Percentiles rank a stretch among this genome's conserved stretches.
Evolutionary conservation across 2,888 invertebrate genomes (phyloP).

Genomic region (Zygaena filipendulae): DNA sequence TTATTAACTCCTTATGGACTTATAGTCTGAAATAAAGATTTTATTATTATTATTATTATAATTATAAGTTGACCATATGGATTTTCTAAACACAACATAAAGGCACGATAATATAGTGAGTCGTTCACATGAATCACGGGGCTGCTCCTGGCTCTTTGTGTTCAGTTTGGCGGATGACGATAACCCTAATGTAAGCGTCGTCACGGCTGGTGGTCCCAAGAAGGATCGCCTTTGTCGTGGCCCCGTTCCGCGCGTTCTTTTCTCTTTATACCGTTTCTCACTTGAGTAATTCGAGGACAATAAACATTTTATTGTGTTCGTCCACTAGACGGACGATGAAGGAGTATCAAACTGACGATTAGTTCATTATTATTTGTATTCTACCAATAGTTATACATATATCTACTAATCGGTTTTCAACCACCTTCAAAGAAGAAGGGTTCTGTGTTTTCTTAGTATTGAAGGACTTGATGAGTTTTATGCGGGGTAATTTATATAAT

Average conservation of each 20-base stretch:
- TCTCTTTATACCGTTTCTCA: constrained; percentile 63
- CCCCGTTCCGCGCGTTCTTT: constrained; percentile 61
- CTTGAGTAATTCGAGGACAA: constrained; percentile 66
- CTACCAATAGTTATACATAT: constrained; percentile 20
- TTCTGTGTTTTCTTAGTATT: no score
- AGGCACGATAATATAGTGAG: constrained; percentile 47
- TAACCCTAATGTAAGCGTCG: constrained; percentile 68
- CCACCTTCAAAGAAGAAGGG: no score
- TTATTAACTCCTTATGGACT: no score
- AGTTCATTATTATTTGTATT: no score
- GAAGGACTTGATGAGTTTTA: no score
- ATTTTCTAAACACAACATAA: no score
- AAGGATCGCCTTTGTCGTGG: constrained; percentile 64
- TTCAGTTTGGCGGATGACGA: constrained; percentile 64
- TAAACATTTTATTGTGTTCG: constrained; percentile 65
- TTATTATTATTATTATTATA: no score
- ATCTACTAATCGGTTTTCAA: no score
- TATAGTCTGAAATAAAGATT: no score
- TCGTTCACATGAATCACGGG: constrained; percentile 55
- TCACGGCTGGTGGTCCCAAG: constrained; percentile 63
- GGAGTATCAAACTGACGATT: constrained; percentile 33
- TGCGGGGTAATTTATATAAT: no score
- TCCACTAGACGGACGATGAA: constrained; percentile 63
- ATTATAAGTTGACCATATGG: constrained; percentile 20
- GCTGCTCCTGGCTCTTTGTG: constrained; percentile 53